Conservation (phyloP, 2,888 invertebrate genomes). For the Amphipoea lucens region DNA sequence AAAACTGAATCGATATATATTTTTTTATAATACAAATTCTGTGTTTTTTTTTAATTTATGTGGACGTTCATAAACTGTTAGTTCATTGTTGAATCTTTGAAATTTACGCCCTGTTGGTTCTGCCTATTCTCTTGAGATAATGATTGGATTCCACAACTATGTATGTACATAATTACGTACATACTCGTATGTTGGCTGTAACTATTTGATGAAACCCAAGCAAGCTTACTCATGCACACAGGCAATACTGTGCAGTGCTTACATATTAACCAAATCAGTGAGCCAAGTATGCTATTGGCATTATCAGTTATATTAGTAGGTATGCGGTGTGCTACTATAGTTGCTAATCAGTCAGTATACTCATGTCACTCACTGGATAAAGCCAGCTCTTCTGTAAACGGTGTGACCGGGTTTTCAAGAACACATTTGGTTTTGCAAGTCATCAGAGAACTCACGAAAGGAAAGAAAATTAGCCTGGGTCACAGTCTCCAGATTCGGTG, state of each 20-base stretch:
- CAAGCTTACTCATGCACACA: neutral
- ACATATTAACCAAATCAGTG: neutral
- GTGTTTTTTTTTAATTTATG: neutral
- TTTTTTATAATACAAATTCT: no score
- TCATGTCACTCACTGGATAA: neutral
- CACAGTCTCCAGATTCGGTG: no score
- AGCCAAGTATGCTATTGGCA: conserved; percentile 11
- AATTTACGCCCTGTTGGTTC: neutral
- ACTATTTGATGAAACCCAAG: neutral
- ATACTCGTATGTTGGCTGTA: no score
- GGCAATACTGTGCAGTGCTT: neutral
- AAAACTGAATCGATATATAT: neutral
- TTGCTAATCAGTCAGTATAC: neutral
- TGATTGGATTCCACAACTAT: neutral
- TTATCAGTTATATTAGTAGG: conserved; percentile 12
- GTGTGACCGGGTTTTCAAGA: no score
- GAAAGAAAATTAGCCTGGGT: no score
- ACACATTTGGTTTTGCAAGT: no score
- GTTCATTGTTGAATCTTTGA: neutral
- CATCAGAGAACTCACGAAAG: no score
- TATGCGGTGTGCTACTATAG: neutral
- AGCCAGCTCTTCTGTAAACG: no score
- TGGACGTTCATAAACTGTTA: neutral
- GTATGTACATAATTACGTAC: neutral
- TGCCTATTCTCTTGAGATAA: neutral